Percentiles rank a stretch among this genome's conserved stretches.
Evolutionary conservation across 2,888 invertebrate genomes (phyloP).

Genomic region (Lasioglossum lativentre): DNA sequence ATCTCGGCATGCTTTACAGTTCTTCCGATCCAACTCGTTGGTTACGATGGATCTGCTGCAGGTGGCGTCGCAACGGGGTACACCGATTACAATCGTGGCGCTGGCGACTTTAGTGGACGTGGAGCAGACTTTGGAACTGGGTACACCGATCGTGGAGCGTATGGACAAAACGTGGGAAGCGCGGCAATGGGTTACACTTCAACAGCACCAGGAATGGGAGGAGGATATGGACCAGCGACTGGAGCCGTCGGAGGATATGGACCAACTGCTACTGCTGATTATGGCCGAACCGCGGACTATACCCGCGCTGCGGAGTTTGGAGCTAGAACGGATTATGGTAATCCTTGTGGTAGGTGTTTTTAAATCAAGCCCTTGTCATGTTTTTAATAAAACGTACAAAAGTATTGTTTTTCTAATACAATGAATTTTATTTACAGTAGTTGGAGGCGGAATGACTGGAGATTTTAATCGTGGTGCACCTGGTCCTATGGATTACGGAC

Average conservation of each 20-base stretch:
- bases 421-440: conserved; percentile 69
- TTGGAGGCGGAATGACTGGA: conserved; percentile 81
- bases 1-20: conserved; percentile 77
- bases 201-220: conserved; percentile 80
- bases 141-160: conserved; percentile 81
- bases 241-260: conserved; percentile 82
- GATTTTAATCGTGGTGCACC: conserved; percentile 82
- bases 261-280: conserved; percentile 80
- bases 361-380: neutral
- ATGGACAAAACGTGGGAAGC: conserved; percentile 81
- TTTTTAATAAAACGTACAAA: neutral
- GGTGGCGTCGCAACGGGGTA: conserved; percentile 82
- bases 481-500: conserved; percentile 82
- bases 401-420: neutral
- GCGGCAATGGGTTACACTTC: conserved; percentile 82
- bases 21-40: conserved; percentile 79
- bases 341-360: conserved; percentile 64
- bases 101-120: conserved; percentile 82
- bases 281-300: conserved; percentile 80
- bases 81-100: conserved; percentile 82
- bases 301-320: conserved; percentile 81
- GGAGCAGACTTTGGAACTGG: conserved; percentile 81
- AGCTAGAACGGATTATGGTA: conserved; percentile 81
- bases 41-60: conserved; percentile 79
- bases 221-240: conserved; percentile 81